phyloP scores from a whole-genome alignment of 2,888 invertebrate species.

The Pristionchus entomophagus region DNA sequence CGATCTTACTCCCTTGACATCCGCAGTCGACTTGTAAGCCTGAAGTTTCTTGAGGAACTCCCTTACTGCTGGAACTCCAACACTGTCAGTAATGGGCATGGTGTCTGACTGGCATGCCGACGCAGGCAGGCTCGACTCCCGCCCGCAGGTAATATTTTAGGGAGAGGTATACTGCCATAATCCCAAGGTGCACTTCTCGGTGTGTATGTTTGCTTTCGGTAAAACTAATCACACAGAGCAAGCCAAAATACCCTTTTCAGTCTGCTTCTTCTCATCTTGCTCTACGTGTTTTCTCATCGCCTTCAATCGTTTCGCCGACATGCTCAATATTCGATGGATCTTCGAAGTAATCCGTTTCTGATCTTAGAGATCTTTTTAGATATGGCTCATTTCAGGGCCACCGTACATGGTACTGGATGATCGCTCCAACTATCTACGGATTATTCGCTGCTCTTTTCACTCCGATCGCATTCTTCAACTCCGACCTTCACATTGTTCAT shows the following conservation, averaged over 20 bases:
- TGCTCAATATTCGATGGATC: not conserved
- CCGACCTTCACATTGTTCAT: slow-evolving; percentile 3
- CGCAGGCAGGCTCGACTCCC: too few relatives aligned
- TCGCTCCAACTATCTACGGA: not conserved
- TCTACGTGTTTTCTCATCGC: slow-evolving; percentile 16
- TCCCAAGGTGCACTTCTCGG: not conserved
- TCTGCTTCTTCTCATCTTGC: not conserved
- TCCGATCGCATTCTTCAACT: slow-evolving; percentile 24
- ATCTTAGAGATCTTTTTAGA: not conserved
- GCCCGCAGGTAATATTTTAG: not conserved
- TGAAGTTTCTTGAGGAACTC: too few relatives aligned
- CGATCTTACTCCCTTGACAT: not conserved
- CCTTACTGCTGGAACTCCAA: not conserved
- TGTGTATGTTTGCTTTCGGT: not conserved
- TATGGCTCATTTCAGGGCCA: not conserved
- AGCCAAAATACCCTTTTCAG: not conserved
- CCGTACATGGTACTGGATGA: not conserved
- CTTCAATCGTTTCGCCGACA: not conserved
- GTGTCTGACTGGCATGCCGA: too few relatives aligned
- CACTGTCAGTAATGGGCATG: not conserved
- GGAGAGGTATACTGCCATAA: not conserved
- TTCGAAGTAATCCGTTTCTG: not conserved
- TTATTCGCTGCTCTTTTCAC: not conserved
- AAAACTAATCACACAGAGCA: not conserved
- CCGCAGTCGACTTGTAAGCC: not conserved